phyloP scores from a whole-genome alignment of 1,140 invertebrate species.

The Alviniconcha marisindica region DNA sequence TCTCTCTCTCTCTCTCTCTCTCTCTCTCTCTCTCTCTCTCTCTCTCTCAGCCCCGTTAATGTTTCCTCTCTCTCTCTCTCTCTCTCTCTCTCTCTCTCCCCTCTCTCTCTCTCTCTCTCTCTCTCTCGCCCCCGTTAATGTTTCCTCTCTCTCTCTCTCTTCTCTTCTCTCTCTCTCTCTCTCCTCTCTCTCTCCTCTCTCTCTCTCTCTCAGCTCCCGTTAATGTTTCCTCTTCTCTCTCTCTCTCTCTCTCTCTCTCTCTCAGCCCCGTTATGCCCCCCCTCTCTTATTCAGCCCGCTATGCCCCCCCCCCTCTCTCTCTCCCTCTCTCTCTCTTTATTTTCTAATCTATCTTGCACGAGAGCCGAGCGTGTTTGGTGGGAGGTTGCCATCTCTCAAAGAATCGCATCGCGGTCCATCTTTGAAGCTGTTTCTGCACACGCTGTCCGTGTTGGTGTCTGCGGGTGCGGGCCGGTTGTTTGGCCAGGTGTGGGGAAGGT shows the following conservation, averaged over 20 bases:
- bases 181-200: not conserved
- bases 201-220: slow-evolving; percentile 30
- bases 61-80: slow-evolving; percentile 25
- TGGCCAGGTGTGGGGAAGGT: too few species aligned
- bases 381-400: too few species aligned
- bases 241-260: slow-evolving; percentile 44
- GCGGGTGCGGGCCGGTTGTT: too few species aligned
- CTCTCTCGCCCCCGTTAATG: not conserved
- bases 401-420: too few species aligned
- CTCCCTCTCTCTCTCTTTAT: too few species aligned
- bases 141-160: not conserved
- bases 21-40: slow-evolving; percentile 24
- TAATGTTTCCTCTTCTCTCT: slow-evolving; percentile 14
- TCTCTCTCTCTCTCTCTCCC: slow-evolving; percentile 26
- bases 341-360: too few species aligned
- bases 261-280: not conserved
- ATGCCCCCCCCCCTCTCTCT: too few species aligned
- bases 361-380: too few species aligned
- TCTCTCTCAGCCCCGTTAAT: not conserved
- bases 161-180: not conserved
- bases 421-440: too few species aligned
- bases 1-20: slow-evolving; percentile 22
- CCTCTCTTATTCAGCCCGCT: too few species aligned
- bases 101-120: slow-evolving; percentile 22
- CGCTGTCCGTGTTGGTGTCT: too few species aligned